A percentile compares a stretch with the other conserved stretches of the same genome.
phyloP scores from a whole-genome alignment of 2,888 invertebrate genomes.

The Perizoma flavofasciatum region DNA sequence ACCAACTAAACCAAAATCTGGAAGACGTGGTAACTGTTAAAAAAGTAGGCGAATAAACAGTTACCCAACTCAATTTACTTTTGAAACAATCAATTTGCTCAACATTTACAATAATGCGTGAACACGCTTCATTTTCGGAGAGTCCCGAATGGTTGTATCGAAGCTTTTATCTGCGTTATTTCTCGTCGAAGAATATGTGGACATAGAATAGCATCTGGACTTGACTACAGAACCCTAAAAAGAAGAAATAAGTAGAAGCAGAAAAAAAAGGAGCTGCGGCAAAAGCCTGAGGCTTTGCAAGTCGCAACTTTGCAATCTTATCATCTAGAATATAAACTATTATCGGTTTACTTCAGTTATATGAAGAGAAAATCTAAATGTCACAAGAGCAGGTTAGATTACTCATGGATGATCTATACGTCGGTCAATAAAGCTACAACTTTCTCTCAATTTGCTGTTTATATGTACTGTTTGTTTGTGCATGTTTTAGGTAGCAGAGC shows the following conservation, averaged over 20 bases:
- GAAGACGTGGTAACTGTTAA: conserved; percentile 28
- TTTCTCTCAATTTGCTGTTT: conserved; percentile 29
- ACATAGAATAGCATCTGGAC: no score
- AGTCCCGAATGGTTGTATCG: no score
- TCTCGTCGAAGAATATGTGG: no score
- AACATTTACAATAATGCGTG: conserved; percentile 20
- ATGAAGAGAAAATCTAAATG: conserved; percentile 54
- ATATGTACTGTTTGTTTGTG: conserved; percentile 7
- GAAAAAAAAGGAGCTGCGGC: conserved; percentile 17
- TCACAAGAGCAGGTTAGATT: conserved; percentile 49
- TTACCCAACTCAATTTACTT: conserved; percentile 32
- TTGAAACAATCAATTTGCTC: conserved; percentile 25
- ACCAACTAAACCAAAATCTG: conserved; percentile 37
- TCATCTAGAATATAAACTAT: conserved; percentile 52
- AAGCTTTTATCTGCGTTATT: no score
- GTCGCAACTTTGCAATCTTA: conserved; percentile 53
- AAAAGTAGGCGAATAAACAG: conserved; percentile 31
- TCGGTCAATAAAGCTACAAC: conserved; percentile 36
- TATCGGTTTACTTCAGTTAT: conserved; percentile 69
- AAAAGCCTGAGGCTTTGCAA: conserved; percentile 49
- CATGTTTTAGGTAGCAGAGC: neutral
- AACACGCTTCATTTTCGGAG: conserved; percentile 13
- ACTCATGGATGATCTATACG: conserved; percentile 37
- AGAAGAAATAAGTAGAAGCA: conserved; percentile 8
- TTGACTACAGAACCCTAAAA: conserved; percentile 5